Conservation (phyloP, 1,140 invertebrate species). For the Trialeurodes vaporariorum region DNA sequence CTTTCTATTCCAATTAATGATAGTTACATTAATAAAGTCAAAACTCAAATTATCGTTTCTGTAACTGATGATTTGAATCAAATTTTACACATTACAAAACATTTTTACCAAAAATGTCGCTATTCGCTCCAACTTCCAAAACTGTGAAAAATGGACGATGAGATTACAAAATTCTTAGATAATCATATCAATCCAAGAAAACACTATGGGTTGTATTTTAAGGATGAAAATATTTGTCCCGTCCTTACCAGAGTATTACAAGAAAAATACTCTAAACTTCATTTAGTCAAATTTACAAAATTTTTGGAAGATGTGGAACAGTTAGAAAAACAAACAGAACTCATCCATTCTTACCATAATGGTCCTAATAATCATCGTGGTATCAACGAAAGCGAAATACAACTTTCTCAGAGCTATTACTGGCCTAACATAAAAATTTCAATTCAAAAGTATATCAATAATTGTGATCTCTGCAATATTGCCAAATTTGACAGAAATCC, state of each 20-base stretch:
- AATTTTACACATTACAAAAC: constrained; percentile 24
- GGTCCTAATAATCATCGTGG: constrained; percentile 11
- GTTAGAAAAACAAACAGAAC: neutral
- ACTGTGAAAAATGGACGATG: neutral
- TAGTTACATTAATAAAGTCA: neutral
- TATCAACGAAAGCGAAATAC: neutral
- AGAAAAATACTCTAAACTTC: neutral
- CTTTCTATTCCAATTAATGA: neutral
- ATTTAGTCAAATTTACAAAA: neutral
- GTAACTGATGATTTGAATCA: neutral
- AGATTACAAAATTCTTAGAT: neutral
- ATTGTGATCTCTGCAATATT: constrained; percentile 15
- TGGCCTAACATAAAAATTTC: constrained; percentile 12
- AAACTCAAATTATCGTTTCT: neutral
- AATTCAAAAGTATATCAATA: constrained; percentile 11
- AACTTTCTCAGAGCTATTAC: constrained; percentile 1
- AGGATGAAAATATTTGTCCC: neutral
- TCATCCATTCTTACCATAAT: constrained; percentile 11
- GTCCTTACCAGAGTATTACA: neutral
- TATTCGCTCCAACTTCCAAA: neutral
- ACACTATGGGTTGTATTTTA: constrained; percentile 1
- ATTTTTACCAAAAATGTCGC: neutral
- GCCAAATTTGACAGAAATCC: constrained; percentile 15
- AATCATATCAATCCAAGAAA: neutral
- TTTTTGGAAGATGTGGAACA: neutral